Percentiles rank a stretch among this genome's conserved stretches.
phyloP scores from a whole-genome alignment of 2,113 vertebrate species.

The Myodes glareolus region DNA sequence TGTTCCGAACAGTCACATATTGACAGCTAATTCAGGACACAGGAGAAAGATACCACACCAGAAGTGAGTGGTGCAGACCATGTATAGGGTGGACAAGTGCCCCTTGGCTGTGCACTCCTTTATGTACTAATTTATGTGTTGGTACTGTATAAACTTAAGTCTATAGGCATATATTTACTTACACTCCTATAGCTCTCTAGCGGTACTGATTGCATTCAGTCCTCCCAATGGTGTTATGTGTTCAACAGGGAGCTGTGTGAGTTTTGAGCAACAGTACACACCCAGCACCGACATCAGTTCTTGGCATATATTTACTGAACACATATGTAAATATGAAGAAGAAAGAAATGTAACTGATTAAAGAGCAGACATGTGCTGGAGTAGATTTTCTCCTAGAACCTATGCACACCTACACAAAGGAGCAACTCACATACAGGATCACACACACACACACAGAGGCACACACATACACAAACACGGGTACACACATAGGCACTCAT shows the following conservation, averaged over 20 bases:
- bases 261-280: background rate
- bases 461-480: too few relatives aligned
- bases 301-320: background rate
- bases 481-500: background rate
- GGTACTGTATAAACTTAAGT: background rate
- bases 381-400: background rate
- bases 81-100: background rate
- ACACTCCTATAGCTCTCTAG: background rate
- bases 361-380: background rate
- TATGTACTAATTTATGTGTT: background rate
- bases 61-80: background rate
- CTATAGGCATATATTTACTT: background rate
- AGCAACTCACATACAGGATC: background rate
- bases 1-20: background rate
- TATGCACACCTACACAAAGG: background rate
- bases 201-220: background rate
- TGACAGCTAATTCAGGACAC: constrained; percentile 29
- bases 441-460: background rate
- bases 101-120: background rate
- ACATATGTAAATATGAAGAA: background rate
- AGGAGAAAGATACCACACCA: background rate
- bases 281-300: background rate
- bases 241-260: background rate
- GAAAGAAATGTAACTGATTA: background rate
- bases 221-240: background rate